A percentile compares a stretch with the other conserved stretches of the same genome.
Evolutionary conservation across 2,888 invertebrate genomes (phyloP).

Genomic region (Lycaena phlaeas): DNA sequence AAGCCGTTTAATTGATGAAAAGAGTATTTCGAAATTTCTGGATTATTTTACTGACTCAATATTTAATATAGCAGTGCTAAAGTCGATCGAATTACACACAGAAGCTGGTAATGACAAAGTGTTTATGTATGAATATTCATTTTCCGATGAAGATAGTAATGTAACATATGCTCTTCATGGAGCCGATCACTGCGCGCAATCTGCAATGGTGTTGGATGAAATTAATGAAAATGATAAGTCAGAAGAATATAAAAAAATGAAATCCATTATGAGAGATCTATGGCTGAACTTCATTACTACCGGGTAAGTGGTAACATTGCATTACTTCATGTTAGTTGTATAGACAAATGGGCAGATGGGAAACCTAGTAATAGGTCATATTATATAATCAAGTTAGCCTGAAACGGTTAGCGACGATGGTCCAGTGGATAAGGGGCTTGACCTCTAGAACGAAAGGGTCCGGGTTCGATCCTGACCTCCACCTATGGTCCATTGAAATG

Average conservation of each 20-base stretch:
- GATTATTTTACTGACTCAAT: slow-evolving; percentile 44
- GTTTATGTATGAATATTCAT: slow-evolving; percentile 38
- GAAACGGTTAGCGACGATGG: no score
- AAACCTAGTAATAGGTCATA: no score
- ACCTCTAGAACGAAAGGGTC: no score
- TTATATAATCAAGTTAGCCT: no score
- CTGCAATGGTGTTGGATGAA: slow-evolving; percentile 24
- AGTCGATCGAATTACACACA: slow-evolving; percentile 27
- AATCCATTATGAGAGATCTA: slow-evolving; percentile 22
- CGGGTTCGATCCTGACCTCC: no score
- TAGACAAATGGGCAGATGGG: no score
- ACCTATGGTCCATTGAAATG: no score
- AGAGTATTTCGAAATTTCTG: slow-evolving; percentile 29
- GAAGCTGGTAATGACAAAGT: slow-evolving; percentile 33
- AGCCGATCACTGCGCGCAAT: slow-evolving; percentile 29
- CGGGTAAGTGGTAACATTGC: slow-evolving; percentile 22
- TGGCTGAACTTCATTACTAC: slow-evolving; percentile 26
- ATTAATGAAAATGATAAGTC: slow-evolving; percentile 19
- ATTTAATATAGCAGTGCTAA: slow-evolving; percentile 27
- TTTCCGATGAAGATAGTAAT: slow-evolving; percentile 25
- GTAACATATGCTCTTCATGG: slow-evolving; percentile 25
- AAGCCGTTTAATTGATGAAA: slow-evolving; percentile 19
- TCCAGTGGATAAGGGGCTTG: no score
- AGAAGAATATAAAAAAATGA: slow-evolving; percentile 19
- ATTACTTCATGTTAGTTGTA: no score